Base-by-base conservation (phyloP, 2,113 vertebrate species). In the Hippocampus mohnikei region DNA sequence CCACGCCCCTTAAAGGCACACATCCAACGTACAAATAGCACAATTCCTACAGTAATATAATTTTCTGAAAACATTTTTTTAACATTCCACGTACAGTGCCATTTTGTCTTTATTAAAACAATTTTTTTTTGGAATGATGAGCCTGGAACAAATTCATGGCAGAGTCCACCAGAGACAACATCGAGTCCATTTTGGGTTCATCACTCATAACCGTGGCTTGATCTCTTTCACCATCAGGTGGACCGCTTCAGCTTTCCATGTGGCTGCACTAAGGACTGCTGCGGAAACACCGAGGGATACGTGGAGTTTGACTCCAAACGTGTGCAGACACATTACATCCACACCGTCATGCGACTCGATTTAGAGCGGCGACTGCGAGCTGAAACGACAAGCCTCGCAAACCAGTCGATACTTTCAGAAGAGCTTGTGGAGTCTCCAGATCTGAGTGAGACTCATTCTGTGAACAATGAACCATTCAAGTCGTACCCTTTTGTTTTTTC, bases 181-280 rank as follows among this genome's bases (percentile, higher is more conserved):
- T 37, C 18, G 48, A 25, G 12, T 63, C 9, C 67, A 8, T 53
- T 8, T 29, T 12, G 16, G 15, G 18, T 33, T 27, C 16, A 25
- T 61, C 60, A 33, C 16, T 16, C 13, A 0, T 60, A 3, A 60
- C 18, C 9, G 18, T 21, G 16, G 41, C 2, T 0, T 73, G 4
- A 23, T 70, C 11, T 75, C 56, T 66, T 79, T 70, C 0, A 42
- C 79, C 48, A 3, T 33, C 91, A 97, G 96, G 95, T 95, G 92
- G 96, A 98, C 80, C 95, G 94, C 86, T 94, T 94, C 0, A 91
- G 88, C 0, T 97, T 98, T 81, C 96, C 96, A 20, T 98, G 96
- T 0, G 95, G 95, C 67, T 98, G 96, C 88, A 93, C 92, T 12
- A 93, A 90, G 76, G 95, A 96, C 0, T 91, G 94, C 71, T 98